phyloP scores from a whole-genome alignment of 2,888 invertebrate species.

The Lochmaea crataegi region DNA sequence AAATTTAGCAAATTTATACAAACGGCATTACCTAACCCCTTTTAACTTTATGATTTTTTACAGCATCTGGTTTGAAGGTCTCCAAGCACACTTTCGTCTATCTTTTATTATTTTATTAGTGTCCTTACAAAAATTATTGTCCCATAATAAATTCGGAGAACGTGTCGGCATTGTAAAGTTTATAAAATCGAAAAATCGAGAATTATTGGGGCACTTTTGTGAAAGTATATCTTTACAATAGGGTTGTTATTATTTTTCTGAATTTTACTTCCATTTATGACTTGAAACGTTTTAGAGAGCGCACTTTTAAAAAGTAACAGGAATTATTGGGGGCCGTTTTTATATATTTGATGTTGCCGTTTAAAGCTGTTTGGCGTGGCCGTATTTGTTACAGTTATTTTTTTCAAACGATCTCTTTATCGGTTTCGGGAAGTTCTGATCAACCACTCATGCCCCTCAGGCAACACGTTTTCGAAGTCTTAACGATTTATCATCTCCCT shows the following conservation, averaged over 20 bases:
- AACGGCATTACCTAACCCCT: conserved; percentile 19
- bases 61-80: conserved; percentile 4
- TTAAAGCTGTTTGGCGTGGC: background rate
- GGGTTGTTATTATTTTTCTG: conserved; percentile 13
- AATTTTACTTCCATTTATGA: conserved; percentile 1
- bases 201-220: conserved; percentile 28
- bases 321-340: conserved; percentile 7
- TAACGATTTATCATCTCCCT: no score
- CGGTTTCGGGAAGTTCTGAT: no score
- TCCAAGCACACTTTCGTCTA: conserved; percentile 12
- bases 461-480: no score
- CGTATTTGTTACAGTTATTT: conserved; percentile 4
- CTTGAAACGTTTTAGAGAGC: conserved; percentile 5
- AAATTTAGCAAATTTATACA: conserved; percentile 8
- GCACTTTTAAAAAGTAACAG: conserved; percentile 16
- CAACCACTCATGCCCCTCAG: no score
- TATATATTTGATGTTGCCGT: background rate
- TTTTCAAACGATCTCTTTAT: background rate
- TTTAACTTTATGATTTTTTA: conserved; percentile 15
- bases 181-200: conserved; percentile 17
- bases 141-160: conserved; percentile 33
- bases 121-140: conserved; percentile 20
- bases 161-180: conserved; percentile 18
- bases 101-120: conserved; percentile 25
- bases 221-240: conserved; percentile 8